Evolutionary conservation across 2,113 vertebrate genomes (phyloP), one percentile per base, ranked within the genome.

Genomic region (Antigone vipio): DNA sequence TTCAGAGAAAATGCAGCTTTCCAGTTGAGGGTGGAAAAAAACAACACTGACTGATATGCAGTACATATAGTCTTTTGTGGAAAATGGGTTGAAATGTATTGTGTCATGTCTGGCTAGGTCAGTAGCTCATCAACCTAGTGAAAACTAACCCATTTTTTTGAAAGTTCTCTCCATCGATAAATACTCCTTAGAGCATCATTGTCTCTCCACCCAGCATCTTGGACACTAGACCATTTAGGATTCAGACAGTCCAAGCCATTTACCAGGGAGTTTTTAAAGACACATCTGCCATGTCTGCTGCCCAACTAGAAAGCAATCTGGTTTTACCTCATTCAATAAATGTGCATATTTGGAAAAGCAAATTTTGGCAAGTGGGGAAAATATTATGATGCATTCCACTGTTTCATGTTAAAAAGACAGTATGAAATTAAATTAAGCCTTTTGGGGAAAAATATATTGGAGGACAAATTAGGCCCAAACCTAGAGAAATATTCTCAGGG

Each of bases 391-490:
- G 56, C 58, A 75, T 94, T 93, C 73, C 69, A 42, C 64, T 66
- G 80, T 82, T 95, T 79, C 83, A 81, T 87, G 49, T 91, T 96
- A 93, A 92, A 94, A 49, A 90, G 76, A 79, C 42, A 82, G 62
- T 87, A 92, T 47, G 29, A 96, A 97, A 97, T 92, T 44, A 69
- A 94, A 93, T 96, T 75, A 96, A 73, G 80, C 27, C 62, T 69
- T 92, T 73, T 72, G 6, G 42, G 73, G 60, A 68, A 92, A 83
- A 93, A 23, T 49, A 52, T 78, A 90, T 21, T 88, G 56, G 60
- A 97, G 42, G 68, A 67, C 44, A 76, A 95, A 87, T 87, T 93
- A 89, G 72, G 50, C 30, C 58, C 58, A 86, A 93, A 94, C 45
- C 32, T 73, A 68, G 85, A 85, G 72, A 88, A 95, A 82, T 94